Base-by-base conservation (phyloP, 2,888 invertebrate genomes). In the Scaeva pyrastri region DNA sequence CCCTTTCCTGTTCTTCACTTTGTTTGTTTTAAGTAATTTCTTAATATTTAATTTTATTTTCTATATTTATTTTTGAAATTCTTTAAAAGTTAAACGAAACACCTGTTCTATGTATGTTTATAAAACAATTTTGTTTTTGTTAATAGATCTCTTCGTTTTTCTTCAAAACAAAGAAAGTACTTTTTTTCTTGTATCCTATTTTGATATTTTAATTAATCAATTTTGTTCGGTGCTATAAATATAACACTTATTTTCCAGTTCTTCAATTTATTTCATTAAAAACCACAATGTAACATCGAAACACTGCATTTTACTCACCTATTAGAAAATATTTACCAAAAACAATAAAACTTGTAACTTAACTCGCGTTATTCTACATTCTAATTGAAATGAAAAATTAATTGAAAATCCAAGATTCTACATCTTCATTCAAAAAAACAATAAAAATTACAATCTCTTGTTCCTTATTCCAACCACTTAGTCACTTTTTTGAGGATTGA, bases 321-420 rank as follows among this genome's bases (percentile, higher is more conserved):
- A 31, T 31, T 31, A 4, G 31, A 4, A 31, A 31, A 31, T 31
- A 50, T 21, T 8, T 21, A 19, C 1, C 19, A 2, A 12, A 56
- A 56, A 16, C 56, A 58, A 60, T 41, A 10, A 41, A 60, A 60
- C 14, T 10, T 41, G 14, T 41, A 60, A 41, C n/a, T n/a, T 8
- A 62, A 43, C n/a, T n/a, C n/a, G n/a, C n/a, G n/a, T n/a, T n/a
- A n/a, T 16, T 23, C 14, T n/a, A 41, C 8, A 60, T 21, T 58
- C 12, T 11, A 19, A 56, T 1, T 36, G 19, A 58, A 60, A 60
- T 62, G 6, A 62, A 62, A 43, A 11, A 16, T 26, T 62, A 62
- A 43, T 43, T 62, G 26, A 19, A 19, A 39, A 19, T 21, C 14
- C 4, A 1, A 23, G 23, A 23, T 5, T 43, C 21, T 16, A 23